Evolutionary conservation across 2,113 vertebrate genomes (phyloP), one percentile per base, ranked within the genome.

Genomic region (Gobius niger): DNA sequence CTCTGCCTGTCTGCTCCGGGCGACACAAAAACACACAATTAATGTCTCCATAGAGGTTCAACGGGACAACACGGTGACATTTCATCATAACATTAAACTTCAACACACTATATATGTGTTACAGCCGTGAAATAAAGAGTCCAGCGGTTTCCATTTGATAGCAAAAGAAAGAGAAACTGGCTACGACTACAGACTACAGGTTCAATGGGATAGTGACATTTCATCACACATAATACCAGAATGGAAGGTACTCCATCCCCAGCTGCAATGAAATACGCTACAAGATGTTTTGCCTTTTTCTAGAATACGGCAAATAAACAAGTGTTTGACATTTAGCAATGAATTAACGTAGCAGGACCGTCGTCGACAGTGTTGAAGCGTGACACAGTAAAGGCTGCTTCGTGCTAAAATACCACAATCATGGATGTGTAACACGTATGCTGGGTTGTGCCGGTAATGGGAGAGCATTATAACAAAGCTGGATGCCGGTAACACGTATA

Each of bases 1-100:
- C 95, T 99, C 98, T 93, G 96, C 97, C 95, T 99, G 98, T 94
- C 98, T 99, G 90, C 84, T 94, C 89, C 59, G 61, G 70, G 81
- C 19, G 86, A 80, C 19, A 57, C 54, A 57, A 57, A 54, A 57
- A 87, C 75, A 90, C 52, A 11, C 3, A 7, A 54, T 54, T 24
- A 54, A 11, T 54, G 52, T 54, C 52, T 19, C 52, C 10, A 54
- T 12, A 54, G n/a, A n/a, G 52, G 24, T 10, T 24, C 18, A 16
- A 52, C 16, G 3, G 9, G 9, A 18, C 51, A 18, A 8, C 51
- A 34, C 24, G 24, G 24, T 34, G 24, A 34, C 2, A 34, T 34
- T 34, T 34, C 24, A 34, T 34, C 24, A 4, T 34, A 34, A 34
- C 24, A 34, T 34, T 4, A 34, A 34, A 34, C 24, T 34, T 3